phyloP scores from a whole-genome alignment of 2,888 invertebrate species.

The Oxyteleia sp. region DNA sequence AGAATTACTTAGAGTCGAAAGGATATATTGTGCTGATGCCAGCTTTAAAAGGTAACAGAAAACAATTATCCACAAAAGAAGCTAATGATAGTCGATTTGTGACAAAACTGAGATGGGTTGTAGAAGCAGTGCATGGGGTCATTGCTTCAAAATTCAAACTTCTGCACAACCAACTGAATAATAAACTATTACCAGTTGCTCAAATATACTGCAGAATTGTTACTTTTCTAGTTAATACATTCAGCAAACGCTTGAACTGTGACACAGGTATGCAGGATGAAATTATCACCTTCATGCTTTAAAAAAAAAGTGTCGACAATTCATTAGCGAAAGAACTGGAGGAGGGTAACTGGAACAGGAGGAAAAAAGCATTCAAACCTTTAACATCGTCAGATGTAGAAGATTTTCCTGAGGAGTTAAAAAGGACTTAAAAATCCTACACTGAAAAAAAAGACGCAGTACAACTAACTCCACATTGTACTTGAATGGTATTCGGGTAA shows the following conservation, averaged over 20 bases:
- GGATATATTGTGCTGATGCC: constrained; percentile 74
- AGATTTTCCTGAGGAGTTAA: constrained; percentile 13
- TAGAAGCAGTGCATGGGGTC: no score
- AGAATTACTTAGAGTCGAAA: constrained; percentile 27
- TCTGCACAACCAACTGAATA: no score
- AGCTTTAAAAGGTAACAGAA: no score
- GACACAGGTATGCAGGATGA: constrained; percentile 20
- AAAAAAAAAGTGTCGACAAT: constrained; percentile 22
- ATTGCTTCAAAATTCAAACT: no score
- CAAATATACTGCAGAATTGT: no score
- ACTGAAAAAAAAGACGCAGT: no score
- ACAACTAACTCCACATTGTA: no score
- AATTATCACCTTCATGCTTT: constrained; percentile 5
- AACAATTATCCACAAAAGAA: constrained; percentile 70
- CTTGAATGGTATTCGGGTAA: no score
- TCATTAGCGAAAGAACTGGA: constrained; percentile 47
- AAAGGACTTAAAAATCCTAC: no score
- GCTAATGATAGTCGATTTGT: constrained; percentile 74
- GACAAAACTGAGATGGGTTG: constrained; percentile 70
- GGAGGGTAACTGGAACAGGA: constrained; percentile 23
- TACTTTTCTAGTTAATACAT: constrained; percentile 55
- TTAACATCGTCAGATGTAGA: constrained; percentile 15
- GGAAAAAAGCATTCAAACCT: neutral
- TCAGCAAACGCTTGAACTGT: constrained; percentile 60
- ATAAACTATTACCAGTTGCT: no score